Percentiles rank a stretch among this genome's conserved stretches.
Conservation (phyloP, 1,140 invertebrate species). For the Copidosoma floridanum region DNA sequence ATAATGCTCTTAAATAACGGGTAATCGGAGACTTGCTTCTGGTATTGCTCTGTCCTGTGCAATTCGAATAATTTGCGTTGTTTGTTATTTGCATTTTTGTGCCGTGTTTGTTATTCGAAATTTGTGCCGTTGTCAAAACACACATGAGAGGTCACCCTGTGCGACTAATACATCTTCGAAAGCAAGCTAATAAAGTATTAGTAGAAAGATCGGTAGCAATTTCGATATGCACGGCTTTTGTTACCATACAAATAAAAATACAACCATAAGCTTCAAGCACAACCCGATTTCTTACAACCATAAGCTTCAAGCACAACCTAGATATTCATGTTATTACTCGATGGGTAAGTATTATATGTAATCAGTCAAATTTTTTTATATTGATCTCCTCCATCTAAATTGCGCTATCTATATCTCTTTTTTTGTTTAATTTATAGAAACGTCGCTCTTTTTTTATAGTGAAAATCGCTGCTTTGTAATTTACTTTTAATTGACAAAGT, state of each 20-base stretch:
- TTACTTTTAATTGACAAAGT: too few relatives aligned
- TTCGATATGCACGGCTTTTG: constrained; percentile 36
- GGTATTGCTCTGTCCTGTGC: constrained; percentile 2
- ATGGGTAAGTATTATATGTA: too few relatives aligned
- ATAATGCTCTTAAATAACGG: constrained; percentile 5
- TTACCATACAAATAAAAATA: constrained; percentile 13
- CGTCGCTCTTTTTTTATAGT: too few relatives aligned
- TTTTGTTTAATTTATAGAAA: too few relatives aligned
- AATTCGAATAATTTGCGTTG: constrained; percentile 17
- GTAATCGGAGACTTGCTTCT: constrained; percentile 3
- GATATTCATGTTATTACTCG: too few relatives aligned
- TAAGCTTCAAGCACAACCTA: too few relatives aligned
- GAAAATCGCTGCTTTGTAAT: too few relatives aligned
- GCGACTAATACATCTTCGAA: background rate
- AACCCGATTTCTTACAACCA: constrained; percentile 1
- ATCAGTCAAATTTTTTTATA: too few relatives aligned
- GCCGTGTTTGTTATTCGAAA: too few relatives aligned
- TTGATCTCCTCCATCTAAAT: too few relatives aligned
- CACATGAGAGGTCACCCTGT: constrained; percentile 20
- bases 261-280: constrained; percentile 3
- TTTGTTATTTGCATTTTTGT: constrained; percentile 21
- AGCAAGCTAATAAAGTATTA: background rate
- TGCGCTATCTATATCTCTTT: too few relatives aligned
- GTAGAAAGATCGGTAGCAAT: constrained; percentile 1
- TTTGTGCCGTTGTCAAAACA: constrained; percentile 37